Base-by-base conservation (phyloP, 92 coral and sea anemone species). In the Isaurus tuberculatus region DNA sequence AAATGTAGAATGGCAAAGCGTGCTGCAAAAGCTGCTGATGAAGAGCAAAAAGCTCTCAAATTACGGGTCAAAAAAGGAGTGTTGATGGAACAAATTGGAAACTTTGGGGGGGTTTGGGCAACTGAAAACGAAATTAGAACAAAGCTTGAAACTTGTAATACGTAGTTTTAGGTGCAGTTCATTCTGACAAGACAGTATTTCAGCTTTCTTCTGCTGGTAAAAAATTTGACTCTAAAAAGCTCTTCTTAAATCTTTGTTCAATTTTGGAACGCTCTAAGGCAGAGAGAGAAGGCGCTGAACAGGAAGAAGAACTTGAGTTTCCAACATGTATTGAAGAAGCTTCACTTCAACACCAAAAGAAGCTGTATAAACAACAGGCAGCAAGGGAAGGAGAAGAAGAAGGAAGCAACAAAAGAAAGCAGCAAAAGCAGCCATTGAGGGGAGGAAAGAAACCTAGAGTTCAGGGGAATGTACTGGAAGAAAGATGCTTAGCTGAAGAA, bases 141-240 rank as follows among this genome's bases (percentile, higher is more conserved):
- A 20, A 20, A 46, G 13, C 34, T 75, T 8, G 64, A 40, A 31
- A 49, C 29, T 40, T 44, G 31, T 40, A 75, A 22, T 20, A 49
- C 57, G 81, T 75, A 20, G 32, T 75, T 31, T 20, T 46, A 20
- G 81, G 31, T 40, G 64, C 81, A 11, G 81, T 75, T 75, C 36
- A 48, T 28, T 75, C 81, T 40, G 81, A 75, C 73, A 75, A 49
- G 81, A 46, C 73, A 13, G 72, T 75, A 4, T 75, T 75, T 16
- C 83, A 77, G 40, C 83, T 71, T 43, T 77, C 83, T 22, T 77
- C 72, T 8, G 42, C 61, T 25, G 83, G 73, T 2, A 53, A 43
- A 32, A 49, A 53, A 48, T 77, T 51, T 34, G 80, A 68, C 26
- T 68, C 73, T 32, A 16, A 16, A 32, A 32, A 40, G 48, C 77